Base-by-base conservation (phyloP, 2,888 invertebrate species). In the Trichogramma evanescens region DNA sequence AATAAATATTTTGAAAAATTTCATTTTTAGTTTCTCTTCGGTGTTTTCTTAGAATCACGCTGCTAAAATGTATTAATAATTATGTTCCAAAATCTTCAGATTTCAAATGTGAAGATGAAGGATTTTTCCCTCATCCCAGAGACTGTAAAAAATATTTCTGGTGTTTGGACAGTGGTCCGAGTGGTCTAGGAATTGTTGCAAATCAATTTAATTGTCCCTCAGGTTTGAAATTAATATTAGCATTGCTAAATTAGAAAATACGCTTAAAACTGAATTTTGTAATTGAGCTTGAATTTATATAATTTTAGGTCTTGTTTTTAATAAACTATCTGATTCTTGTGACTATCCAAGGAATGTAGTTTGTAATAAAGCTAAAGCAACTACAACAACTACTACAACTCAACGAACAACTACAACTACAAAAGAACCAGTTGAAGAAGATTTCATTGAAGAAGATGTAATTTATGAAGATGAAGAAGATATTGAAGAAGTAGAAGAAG, bases 61-160 rank as follows among this genome's bases (percentile, higher is more conserved):
- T 45, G n/a, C 45, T 3, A 45, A 26, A 10, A 50, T 50, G 3
- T 8, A 10, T 10, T 50, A 9, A 45, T 50, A 10, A 50, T 50
- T 10, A 9, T 50, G 13, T 50, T 4, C 8, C 50, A 8, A 9
- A 59, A 42, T 51, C 59, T 66, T 76, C 79, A 89, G 93, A 91
- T 73, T 95, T 95, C 78, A 91, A 91, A 74, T 95, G 95, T 75
- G 89, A 87, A 69, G 94, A 95, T 66, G 95, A 95, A 81, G 95
- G 95, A 3, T 95, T 95, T 81, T 95, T 87, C 80, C 87, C 88
- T 10, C 93, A 95, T 79, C 94, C 94, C 0, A 84, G 91, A 48
- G 94, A 95, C 77, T 95, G 95, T 78, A 93, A 93, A 76, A 94
- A 94, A 75, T 95, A 95, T 74, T 95, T 91, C 80, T 95, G 95